Evolutionary conservation across 1,140 invertebrate species (phyloP).

Genomic region (Tetranychus cinnabarinus): DNA sequence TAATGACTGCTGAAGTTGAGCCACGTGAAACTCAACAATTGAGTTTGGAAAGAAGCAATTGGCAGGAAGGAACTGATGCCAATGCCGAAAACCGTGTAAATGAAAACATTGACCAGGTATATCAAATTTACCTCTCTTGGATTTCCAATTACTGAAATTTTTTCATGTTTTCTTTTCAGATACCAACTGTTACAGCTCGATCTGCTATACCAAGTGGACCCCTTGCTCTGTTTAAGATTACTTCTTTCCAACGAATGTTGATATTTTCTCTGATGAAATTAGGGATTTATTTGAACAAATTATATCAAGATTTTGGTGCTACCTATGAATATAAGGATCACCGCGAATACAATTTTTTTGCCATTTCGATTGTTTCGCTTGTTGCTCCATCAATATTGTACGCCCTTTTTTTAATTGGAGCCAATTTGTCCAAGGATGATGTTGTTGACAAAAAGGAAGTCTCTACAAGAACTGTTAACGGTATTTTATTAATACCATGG

Average conservation of each 20-base stretch:
- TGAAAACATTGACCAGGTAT: too few relatives aligned
- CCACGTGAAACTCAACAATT: too few relatives aligned
- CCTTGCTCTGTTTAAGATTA: neutral
- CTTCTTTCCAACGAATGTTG: neutral
- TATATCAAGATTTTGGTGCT: slow-evolving; percentile 13
- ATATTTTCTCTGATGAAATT: slow-evolving; percentile 6
- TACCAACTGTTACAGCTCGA: too few relatives aligned
- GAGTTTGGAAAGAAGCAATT: too few relatives aligned
- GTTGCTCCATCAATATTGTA: slow-evolving; percentile 13
- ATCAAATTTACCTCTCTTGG: too few relatives aligned
- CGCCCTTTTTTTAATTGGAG: slow-evolving; percentile 11
- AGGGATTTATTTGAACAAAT: slow-evolving; percentile 13
- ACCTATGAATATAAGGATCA: slow-evolving; percentile 8
- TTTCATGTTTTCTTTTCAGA: too few relatives aligned
- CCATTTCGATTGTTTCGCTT: slow-evolving; percentile 12
- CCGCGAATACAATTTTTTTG: slow-evolving; percentile 9
- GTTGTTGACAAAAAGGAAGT: slow-evolving; percentile 9
- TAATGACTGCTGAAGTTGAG: too few relatives aligned
- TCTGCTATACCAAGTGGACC: neutral
- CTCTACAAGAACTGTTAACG: slow-evolving; percentile 13
- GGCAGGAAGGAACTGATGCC: slow-evolving; percentile 28
- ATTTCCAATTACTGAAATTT: too few relatives aligned
- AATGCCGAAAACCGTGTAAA: too few relatives aligned
- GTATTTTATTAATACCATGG: slow-evolving; percentile 15
- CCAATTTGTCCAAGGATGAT: slow-evolving; percentile 9